Evolutionary conservation across 2,797 vertebrate species (phyloP).

Genomic region (Sciaenops ocellatus): DNA sequence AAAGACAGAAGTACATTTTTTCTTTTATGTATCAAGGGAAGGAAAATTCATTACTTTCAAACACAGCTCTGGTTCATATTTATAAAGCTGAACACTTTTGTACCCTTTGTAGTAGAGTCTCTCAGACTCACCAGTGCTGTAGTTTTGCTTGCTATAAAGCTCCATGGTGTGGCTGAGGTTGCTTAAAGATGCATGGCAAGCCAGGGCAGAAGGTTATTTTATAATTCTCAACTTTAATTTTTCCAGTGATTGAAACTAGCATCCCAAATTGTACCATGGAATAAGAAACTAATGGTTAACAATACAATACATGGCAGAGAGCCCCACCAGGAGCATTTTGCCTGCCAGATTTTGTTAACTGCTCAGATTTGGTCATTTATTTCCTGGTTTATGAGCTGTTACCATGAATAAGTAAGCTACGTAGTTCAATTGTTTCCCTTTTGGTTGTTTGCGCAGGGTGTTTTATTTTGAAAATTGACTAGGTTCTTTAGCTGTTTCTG

Average conservation of each 20-base stretch:
- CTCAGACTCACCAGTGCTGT: neutral
- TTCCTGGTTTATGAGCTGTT: too few species aligned
- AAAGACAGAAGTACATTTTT: slow-evolving; percentile 11
- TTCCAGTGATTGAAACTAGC: neutral
- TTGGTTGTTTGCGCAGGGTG: too few species aligned
- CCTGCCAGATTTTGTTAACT: too few species aligned
- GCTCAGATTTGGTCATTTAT: too few species aligned
- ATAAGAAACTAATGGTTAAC: too few species aligned
- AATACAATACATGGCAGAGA: neutral
- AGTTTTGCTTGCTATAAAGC: neutral
- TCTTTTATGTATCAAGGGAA: slow-evolving; percentile 8
- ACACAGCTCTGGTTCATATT: neutral
- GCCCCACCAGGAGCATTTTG: too few species aligned
- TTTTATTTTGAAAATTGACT: too few species aligned
- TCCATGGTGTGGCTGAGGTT: neutral
- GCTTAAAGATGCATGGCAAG: slow-evolving; percentile 10
- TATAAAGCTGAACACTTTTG: slow-evolving; percentile 2
- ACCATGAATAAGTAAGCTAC: too few species aligned
- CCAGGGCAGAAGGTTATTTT: neutral
- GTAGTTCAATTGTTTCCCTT: too few species aligned
- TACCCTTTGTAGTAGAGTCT: neutral
- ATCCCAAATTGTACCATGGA: too few species aligned
- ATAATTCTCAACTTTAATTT: neutral
- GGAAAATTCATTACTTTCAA: too few species aligned
- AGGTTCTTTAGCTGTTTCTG: too few species aligned